phyloP scores from a whole-genome alignment of 2,113 vertebrate genomes.

The Gymnarchus niloticus region DNA sequence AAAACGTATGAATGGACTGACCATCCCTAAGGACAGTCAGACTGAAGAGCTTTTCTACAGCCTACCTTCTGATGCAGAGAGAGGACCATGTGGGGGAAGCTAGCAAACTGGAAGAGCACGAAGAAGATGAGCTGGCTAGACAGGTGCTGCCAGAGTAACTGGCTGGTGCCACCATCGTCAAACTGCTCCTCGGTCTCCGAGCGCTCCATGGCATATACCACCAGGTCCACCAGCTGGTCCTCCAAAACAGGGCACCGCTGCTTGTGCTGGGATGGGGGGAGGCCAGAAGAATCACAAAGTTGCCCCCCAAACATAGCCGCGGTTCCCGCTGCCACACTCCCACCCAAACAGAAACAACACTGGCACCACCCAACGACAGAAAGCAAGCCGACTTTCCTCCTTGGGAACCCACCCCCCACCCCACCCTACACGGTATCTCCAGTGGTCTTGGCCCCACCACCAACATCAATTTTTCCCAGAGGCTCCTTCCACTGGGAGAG shows the following conservation, averaged over 20 bases:
- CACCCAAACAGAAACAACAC: neutral
- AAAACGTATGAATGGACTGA: neutral
- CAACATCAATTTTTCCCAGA: no score
- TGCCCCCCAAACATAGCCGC: conserved; percentile 45
- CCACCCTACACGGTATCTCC: neutral
- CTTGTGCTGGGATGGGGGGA: conserved; percentile 81
- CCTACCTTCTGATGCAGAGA: conserved; percentile 96
- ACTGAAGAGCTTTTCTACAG: no score
- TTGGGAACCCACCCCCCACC: neutral
- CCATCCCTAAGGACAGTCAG: neutral
- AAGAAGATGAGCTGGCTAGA: conserved; percentile 99
- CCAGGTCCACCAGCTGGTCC: conserved; percentile 97
- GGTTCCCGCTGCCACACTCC: neutral
- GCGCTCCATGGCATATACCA: conserved; percentile 98
- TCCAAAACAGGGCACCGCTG: conserved; percentile 96
- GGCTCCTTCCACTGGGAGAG: neutral
- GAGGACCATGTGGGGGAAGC: conserved; percentile 98
- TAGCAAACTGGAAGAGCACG: conserved; percentile 98
- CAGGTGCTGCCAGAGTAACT: conserved; percentile 97
- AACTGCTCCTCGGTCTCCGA: conserved; percentile 97
- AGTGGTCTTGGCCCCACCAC: neutral
- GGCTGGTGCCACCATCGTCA: conserved; percentile 95
- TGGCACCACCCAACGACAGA: neutral
- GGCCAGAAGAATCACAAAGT: conserved; percentile 64
- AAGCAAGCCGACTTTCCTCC: neutral